A percentile compares a stretch with the other conserved stretches of the same genome.
Conservation (phyloP, 1,140 invertebrate genomes). For the Phenacoccus solenopsis region DNA sequence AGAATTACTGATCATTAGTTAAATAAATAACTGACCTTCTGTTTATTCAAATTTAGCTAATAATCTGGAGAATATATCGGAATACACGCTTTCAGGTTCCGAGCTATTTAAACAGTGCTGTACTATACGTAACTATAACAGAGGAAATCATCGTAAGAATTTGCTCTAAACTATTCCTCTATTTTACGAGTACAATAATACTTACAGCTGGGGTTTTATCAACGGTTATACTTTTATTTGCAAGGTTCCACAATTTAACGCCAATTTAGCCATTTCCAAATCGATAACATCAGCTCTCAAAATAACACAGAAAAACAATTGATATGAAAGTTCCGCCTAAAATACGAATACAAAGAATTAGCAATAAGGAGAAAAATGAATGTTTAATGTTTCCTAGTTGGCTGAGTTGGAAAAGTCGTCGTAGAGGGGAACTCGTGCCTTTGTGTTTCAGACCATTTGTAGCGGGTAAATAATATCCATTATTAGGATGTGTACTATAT, state of each 20-base stretch:
- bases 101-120: not conserved
- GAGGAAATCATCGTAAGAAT: not conserved
- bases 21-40: not conserved
- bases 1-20: not conserved
- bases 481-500: no score
- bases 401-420: no score
- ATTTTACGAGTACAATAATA: no score
- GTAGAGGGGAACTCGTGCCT: no score
- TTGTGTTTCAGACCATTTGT: no score
- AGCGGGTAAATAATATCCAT: no score
- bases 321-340: conserved; percentile 49
- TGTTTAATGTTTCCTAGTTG: no score
- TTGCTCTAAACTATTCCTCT: no score
- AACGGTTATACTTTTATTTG: conserved; percentile 43
- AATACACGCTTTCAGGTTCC: not conserved
- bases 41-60: not conserved
- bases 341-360: conserved; percentile 22
- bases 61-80: not conserved
- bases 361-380: not conserved
- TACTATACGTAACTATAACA: not conserved
- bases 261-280: conserved; percentile 45
- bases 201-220: conserved; percentile 30
- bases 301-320: conserved; percentile 59
- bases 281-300: conserved; percentile 52
- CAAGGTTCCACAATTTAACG: conserved; percentile 66